A percentile compares a stretch with the other conserved stretches of the same genome.
These are phyloP conservation scores for Drosophila prostipennis DNA, from an alignment of 2,888 invertebrate species.

Conservation along the genomic window DNA sequence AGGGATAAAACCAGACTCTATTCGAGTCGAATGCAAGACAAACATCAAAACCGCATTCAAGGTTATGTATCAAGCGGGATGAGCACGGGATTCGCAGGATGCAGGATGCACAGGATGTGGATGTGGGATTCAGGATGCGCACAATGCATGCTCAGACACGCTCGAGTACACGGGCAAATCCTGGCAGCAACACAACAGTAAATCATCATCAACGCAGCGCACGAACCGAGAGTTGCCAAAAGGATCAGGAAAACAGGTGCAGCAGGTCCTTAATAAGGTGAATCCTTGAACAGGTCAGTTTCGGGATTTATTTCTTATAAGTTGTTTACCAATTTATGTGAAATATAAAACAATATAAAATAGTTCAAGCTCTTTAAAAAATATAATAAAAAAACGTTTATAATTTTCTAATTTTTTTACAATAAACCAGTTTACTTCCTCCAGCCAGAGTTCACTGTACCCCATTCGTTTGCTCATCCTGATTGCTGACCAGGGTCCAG, in stretches of 20 bases:
- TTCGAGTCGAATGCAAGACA: conserved; percentile 45
- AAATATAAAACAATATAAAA: not conserved
- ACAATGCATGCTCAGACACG: conserved; percentile 61
- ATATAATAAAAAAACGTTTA: not conserved
- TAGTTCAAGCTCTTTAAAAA: not conserved
- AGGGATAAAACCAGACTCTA: conserved; percentile 16
- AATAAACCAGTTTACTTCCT: not conserved
- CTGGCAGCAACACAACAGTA: conserved; percentile 81
- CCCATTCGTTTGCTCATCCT: conserved; percentile 51
- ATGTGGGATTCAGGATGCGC: conserved; percentile 31
- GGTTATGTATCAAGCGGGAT: conserved; percentile 79
- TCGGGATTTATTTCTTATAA: no score
- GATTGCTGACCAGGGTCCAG: conserved; percentile 60
- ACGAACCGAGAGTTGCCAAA: conserved; percentile 27
- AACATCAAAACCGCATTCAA: conserved; percentile 79
- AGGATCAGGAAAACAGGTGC: conserved; percentile 22
- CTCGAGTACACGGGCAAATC: conserved; percentile 78
- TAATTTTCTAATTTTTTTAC: no score
- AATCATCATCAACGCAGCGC: conserved; percentile 81
- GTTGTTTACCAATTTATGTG: no score
- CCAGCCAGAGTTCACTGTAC: conserved; percentile 21
- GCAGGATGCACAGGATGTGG: conserved; percentile 42
- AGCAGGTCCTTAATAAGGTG: conserved; percentile 18
- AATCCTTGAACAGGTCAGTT: conserved; percentile 5
- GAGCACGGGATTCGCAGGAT: conserved; percentile 57